Base-by-base conservation (phyloP, 2,797 vertebrate species). In the Setipinna tenuifilis region DNA sequence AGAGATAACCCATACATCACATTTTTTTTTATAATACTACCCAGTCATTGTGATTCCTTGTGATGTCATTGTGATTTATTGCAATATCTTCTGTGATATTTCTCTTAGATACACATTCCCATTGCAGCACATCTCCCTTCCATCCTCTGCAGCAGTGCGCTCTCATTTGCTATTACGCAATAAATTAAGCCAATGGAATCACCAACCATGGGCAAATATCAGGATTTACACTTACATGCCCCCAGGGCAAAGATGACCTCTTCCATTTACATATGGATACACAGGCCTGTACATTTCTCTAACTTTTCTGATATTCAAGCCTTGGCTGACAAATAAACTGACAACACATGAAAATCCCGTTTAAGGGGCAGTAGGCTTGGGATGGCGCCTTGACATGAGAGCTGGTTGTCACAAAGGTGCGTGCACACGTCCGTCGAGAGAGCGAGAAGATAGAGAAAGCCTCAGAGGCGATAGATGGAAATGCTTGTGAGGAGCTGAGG, bases 211-310 rank as follows among this genome's bases (percentile, higher is more conserved):
- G 41, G 41, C 31, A 87, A 82, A 50, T 35, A 75, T 62, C 48
- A 31, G 41, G 28, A 80, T 62, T 21, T 44, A 46, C 81, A 65
- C 81, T 85, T 78, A 78, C 71, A 44, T 78, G 71, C 14, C 71
- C 71, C 19, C 6, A 3, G 44, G 71, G 19, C 71, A 78, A 44
- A 17, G 35, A 17, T 78, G 71, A 78, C 71, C 71, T 78, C 71
- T 78, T 21, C 71, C 35, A 78, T 78, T 78, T 78, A 44, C 71
- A 78, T 78, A 78, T 78, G 71, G 35, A 78, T n/a, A 78, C 71
- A 78, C 71, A 44, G 35, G 16, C 6, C 71, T 19, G 17, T 78
- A 17, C 9, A 54, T 14, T 78, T 11, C 19, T 44, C 16, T 0
- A 9, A 78, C 31, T 78, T 41, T 78, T 44, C 7, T 17, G 35